Base-by-base conservation (phyloP, 2,888 invertebrate genomes). In the Hemithea aestivaria region DNA sequence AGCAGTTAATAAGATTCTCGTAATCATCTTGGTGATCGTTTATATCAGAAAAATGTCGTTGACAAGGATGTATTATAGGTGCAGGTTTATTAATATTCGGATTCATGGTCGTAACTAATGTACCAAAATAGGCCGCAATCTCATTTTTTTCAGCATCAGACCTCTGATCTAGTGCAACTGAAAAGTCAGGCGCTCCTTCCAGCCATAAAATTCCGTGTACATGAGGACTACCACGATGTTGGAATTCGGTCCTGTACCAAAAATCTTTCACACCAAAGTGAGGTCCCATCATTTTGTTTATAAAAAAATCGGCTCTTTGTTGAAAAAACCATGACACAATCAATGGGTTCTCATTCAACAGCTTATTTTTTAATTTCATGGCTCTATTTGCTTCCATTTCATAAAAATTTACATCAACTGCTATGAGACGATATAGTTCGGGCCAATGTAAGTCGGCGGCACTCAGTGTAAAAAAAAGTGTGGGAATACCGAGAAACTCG, bases 401-500 rank as follows among this genome's bases (percentile, higher is more conserved):
- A n/a, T n/a, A n/a, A n/a, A n/a, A n/a, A n/a, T n/a, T n/a, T n/a
- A n/a, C n/a, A n/a, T n/a, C n/a, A n/a, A n/a, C n/a, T n/a, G n/a
- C n/a, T n/a, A n/a, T n/a, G n/a, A n/a, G n/a, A n/a, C n/a, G n/a
- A n/a, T n/a, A n/a, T n/a, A n/a, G n/a, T n/a, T n/a, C n/a, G n/a
- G n/a, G n/a, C n/a, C n/a, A n/a, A n/a, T n/a, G n/a, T n/a, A 26
- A 26, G 26, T 26, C 26, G 11, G 26, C 26, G 3, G 26, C 26
- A 6, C 26, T 26, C 10, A 26, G 6, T 9, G 26, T 26, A 9
- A 26, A 10, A 10, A 26, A 26, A 10, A 26, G 9, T 2, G 26
- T 10, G 2, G 26, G 26, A 3, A 11, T 26, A 4, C 26, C 26
- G 3, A 26, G 9, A 4, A 10, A 9, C 10, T 26, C 26, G 7